Evolutionary conservation across 2,797 vertebrate genomes (phyloP).

Genomic region (Cygnus olor): DNA sequence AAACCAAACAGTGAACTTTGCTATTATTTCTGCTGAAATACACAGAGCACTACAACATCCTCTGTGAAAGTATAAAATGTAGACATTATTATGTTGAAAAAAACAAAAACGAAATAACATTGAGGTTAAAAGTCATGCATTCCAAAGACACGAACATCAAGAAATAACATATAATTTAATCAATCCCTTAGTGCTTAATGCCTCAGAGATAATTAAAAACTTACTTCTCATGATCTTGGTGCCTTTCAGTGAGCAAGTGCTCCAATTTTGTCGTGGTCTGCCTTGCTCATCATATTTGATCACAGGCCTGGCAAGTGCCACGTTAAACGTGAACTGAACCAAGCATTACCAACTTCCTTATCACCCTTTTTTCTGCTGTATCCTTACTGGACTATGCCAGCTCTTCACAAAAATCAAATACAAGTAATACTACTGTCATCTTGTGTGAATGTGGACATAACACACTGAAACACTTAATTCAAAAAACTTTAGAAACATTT

Average conservation of each 20-base stretch:
- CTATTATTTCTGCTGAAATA: constrained; percentile 1
- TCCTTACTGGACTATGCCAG: neutral
- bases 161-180: neutral
- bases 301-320: neutral
- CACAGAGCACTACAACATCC: neutral
- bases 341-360: neutral
- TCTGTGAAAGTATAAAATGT: neutral
- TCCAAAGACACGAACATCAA: neutral
- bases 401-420: neutral
- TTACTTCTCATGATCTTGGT: neutral
- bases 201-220: neutral
- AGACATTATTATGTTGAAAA: neutral
- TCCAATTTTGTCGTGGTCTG: neutral
- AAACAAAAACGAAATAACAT: neutral
- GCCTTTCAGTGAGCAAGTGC: accelerated
- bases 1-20: neutral
- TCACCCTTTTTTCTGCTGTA: neutral
- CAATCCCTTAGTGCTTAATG: neutral
- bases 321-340: neutral
- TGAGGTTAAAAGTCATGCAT: neutral
- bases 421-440: neutral
- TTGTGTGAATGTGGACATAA: neutral
- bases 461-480: neutral
- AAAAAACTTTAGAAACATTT: neutral
- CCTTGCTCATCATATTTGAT: neutral